Evolutionary conservation across 1,140 invertebrate genomes (phyloP).

Genomic region (Listronotus oregonensis): DNA sequence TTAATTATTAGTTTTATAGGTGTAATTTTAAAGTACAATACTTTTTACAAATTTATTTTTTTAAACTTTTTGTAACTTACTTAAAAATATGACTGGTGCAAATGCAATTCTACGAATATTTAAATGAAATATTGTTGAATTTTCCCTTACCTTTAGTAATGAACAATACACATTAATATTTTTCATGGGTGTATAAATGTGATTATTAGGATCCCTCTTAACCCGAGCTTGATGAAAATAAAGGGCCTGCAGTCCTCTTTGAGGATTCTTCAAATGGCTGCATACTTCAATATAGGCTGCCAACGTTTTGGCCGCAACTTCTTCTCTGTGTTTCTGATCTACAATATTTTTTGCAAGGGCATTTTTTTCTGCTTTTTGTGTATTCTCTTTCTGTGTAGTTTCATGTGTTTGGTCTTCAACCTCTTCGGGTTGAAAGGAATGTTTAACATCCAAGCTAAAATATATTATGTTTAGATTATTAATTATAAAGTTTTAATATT

Average conservation of each 20-base stretch:
- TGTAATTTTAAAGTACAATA: no score
- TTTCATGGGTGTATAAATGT: slow-evolving; percentile 52
- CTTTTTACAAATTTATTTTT: no score
- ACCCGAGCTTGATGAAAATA: slow-evolving; percentile 58
- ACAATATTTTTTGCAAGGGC: slow-evolving; percentile 51
- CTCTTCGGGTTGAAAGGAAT: slow-evolving; percentile 42
- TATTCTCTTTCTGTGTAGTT: slow-evolving; percentile 38
- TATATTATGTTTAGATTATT: not conserved
- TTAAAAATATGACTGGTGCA: no score
- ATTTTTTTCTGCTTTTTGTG: slow-evolving; percentile 28
- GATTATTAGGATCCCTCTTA: slow-evolving; percentile 16
- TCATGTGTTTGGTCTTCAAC: slow-evolving; percentile 38
- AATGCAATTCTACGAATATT: no score
- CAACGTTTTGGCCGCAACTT: slow-evolving; percentile 58
- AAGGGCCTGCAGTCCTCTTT: slow-evolving; percentile 63
- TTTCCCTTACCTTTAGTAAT: slow-evolving; percentile 59
- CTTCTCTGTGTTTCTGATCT: slow-evolving; percentile 55
- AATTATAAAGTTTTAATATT: no score
- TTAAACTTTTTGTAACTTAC: no score
- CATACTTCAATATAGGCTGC: slow-evolving; percentile 64
- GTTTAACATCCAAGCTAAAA: slow-evolving; percentile 30
- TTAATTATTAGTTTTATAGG: no score
- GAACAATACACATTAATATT: slow-evolving; percentile 67
- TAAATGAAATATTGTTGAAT: no score
- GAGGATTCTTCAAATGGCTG: slow-evolving; percentile 57